Percentiles rank a stretch among this genome's conserved stretches.
Evolutionary conservation across 1,140 invertebrate species (phyloP).

Genomic region (Orius laevigatus): DNA sequence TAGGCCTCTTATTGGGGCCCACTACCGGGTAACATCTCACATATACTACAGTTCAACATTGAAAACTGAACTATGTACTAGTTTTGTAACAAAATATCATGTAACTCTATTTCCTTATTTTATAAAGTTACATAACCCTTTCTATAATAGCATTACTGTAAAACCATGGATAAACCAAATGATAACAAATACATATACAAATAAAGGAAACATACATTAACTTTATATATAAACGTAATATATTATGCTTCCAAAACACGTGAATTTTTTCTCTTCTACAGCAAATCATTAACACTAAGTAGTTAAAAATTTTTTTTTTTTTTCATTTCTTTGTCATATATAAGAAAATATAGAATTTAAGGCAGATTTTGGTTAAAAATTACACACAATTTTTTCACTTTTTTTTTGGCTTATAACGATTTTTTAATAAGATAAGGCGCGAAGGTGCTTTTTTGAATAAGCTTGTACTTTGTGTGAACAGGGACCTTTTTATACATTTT

Average conservation of each 20-base stretch:
- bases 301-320: conserved; percentile 24
- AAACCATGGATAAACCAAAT: conserved; percentile 14
- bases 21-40: conserved; percentile 18
- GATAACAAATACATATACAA: conserved; percentile 16
- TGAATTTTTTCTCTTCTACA: conserved; percentile 21
- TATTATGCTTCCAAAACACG: conserved; percentile 21
- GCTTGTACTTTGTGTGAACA: conserved; percentile 51
- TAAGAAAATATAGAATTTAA: conserved; percentile 44
- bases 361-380: conserved; percentile 44
- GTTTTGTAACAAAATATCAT: conserved; percentile 16
- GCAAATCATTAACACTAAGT: conserved; percentile 22
- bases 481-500: conserved; percentile 23
- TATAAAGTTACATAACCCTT: conserved; percentile 11
- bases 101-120: conserved; percentile 10
- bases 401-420: conserved; percentile 26
- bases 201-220: conserved; percentile 19
- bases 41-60: conserved; percentile 21
- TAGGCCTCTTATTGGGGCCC: conserved; percentile 15
- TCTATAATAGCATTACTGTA: conserved; percentile 17
- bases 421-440: conserved; percentile 46
- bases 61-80: conserved; percentile 21
- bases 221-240: conserved; percentile 26
- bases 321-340: conserved; percentile 28
- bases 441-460: conserved; percentile 49
- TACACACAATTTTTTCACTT: conserved; percentile 39